Evolutionary conservation across 2,113 vertebrate species (phyloP).

Genomic region (Nyctibius bracteatus): DNA sequence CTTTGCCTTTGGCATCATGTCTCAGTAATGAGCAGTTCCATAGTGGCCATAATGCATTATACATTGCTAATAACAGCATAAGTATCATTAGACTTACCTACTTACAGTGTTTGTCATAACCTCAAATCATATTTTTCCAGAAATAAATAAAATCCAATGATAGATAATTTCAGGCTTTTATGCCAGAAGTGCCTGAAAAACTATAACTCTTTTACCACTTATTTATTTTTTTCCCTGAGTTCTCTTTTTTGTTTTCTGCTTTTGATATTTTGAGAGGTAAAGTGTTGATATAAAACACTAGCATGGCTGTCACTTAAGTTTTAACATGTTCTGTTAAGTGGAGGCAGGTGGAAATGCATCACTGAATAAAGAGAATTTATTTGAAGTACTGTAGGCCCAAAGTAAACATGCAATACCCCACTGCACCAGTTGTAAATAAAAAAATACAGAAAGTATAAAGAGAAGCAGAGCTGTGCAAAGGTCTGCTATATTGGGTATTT

Average conservation of each 20-base stretch:
- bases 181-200: neutral
- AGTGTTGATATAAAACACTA: neutral
- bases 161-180: neutral
- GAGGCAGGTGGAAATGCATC: neutral
- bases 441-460: neutral
- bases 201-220: neutral
- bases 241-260: neutral
- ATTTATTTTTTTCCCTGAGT: neutral
- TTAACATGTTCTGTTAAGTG: neutral
- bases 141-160: neutral
- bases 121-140: neutral
- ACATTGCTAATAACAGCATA: neutral
- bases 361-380: neutral
- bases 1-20: neutral
- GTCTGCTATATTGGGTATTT: neutral
- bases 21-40: neutral
- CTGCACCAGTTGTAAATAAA: neutral
- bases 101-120: neutral
- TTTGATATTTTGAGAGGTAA: neutral
- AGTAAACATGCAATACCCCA: neutral
- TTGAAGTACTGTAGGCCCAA: neutral
- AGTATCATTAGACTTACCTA: neutral
- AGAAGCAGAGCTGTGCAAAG: neutral
- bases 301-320: neutral
- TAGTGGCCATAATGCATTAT: neutral